Evolutionary conservation across 2,888 invertebrate genomes (phyloP), one percentile per base, ranked within the genome.

Genomic region (Dryomyza anilis): DNA sequence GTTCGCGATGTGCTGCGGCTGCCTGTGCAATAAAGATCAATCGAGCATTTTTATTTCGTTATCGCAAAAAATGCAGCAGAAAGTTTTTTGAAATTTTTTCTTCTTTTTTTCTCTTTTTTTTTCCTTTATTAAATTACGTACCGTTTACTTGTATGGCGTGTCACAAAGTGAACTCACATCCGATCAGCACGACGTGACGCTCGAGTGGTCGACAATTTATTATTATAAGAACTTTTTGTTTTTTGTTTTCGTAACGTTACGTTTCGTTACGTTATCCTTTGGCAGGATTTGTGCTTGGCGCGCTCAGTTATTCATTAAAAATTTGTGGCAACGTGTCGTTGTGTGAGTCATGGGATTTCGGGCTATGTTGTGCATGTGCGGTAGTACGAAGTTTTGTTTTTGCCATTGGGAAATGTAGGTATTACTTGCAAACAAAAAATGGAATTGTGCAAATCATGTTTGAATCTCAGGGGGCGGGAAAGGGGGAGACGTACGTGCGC

Each of bases 11-110:
- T n/a, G 39, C 39, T 6, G 39, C 33, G 33, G 33, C 33, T 55
- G 19, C 14, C 19, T 8, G 19, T 10, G 33, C 21, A 2, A 36
- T 19, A 55, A 55, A 36, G 55, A 55, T 55, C 55, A 55, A 55
- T 55, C n/a, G 55, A 55, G 55, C 55, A 55, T 55, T 55, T 55
- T 55, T 36, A 55, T 55, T 55, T 55, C 36, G 55, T 55, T 55
- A 55, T 55, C 55, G 12, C 36, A 21, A 55, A 33, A 33, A 10
- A 55, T 12, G 10, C 1, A 36, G 36, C n/a, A 19, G 2, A 21
- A 30, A 39, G 16, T 33, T 16, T 53, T 33, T n/a, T 19, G 16
- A 19, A 21, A 21, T 48, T 16, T 48, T 25, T 16, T 48, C 23
- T 5, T 46, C 21, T 12, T 55, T 55, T 16, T 39, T 55, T 33